Conservation (phyloP, 2,888 invertebrate species). For the Diarsia mendica region DNA sequence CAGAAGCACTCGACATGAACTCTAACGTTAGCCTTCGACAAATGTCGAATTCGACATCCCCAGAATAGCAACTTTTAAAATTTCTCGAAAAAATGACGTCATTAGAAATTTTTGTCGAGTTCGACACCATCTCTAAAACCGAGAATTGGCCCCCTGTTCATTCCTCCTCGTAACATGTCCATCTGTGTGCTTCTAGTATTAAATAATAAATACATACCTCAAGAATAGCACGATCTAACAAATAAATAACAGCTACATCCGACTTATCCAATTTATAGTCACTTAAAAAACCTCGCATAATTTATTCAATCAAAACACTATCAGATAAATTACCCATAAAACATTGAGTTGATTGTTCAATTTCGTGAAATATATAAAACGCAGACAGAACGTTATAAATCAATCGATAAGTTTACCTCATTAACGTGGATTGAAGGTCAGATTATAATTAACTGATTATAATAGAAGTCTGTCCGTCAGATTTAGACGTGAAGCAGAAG, state of each 20-base stretch:
- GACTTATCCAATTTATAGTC: slow-evolving; percentile 20
- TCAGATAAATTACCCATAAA: slow-evolving; percentile 24
- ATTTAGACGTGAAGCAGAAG: not conserved
- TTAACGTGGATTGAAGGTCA: slow-evolving; percentile 70
- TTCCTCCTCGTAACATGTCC: too few species aligned
- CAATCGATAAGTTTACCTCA: slow-evolving; percentile 71
- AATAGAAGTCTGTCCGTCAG: slow-evolving; percentile 8
- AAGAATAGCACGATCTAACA: not conserved
- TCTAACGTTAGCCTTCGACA: too few species aligned
- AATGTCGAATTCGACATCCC: too few species aligned
- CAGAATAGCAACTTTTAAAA: too few species aligned
- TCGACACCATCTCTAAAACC: too few species aligned
- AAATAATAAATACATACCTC: too few species aligned
- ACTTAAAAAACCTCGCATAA: not conserved
- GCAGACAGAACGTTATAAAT: slow-evolving; percentile 68
- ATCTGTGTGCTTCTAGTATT: too few species aligned
- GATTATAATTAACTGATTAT: slow-evolving; percentile 36
- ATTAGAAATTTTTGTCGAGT: too few species aligned
- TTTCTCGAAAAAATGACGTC: too few species aligned
- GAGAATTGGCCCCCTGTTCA: too few species aligned
- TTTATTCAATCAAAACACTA: slow-evolving; percentile 3
- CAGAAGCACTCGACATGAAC: too few species aligned
- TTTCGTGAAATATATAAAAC: slow-evolving; percentile 19
- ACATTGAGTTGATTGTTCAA: slow-evolving; percentile 17
- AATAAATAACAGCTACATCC: slow-evolving; percentile 2